Percentiles rank a stretch among this genome's conserved stretches.
Evolutionary conservation across 2,888 invertebrate genomes (phyloP).

Genomic region (Caenorhabditis becei): DNA sequence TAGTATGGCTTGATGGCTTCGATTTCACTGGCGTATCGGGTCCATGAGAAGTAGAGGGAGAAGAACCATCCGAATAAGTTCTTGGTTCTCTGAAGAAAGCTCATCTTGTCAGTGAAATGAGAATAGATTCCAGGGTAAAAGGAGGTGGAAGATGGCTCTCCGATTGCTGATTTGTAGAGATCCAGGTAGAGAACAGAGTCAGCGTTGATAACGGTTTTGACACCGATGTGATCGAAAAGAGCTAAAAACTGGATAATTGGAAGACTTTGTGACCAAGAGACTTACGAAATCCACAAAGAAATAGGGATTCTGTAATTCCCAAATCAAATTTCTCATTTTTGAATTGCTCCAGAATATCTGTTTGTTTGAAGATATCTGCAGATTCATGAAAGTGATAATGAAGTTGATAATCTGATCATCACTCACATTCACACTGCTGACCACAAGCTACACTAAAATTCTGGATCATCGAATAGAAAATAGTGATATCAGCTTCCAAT

Average conservation of each 20-base stretch:
- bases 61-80: conserved; percentile 18
- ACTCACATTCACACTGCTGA: conserved; percentile 19
- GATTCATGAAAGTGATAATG: background rate
- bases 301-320: conserved; percentile 45
- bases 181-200: conserved; percentile 31
- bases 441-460: conserved; percentile 29
- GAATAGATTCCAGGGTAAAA: conserved; percentile 47
- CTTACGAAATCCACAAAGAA: conserved; percentile 41
- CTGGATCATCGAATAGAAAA: conserved; percentile 16
- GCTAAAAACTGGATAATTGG: conserved; percentile 13
- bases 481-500: conserved; percentile 7
- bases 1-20: background rate
- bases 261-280: background rate
- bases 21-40: background rate
- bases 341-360: conserved; percentile 31
- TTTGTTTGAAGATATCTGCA: conserved; percentile 39
- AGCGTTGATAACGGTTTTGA: conserved; percentile 34
- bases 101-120: conserved; percentile 18
- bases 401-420: background rate
- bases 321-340: conserved; percentile 51
- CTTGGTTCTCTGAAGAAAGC: conserved; percentile 26
- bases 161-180: conserved; percentile 26
- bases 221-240: conserved; percentile 42
- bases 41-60: too few species aligned
- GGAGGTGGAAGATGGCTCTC: conserved; percentile 37